These are phyloP conservation scores for Thereva nobilitata DNA, from an alignment of 2,888 invertebrate genomes.

Conservation along the genomic window DNA sequence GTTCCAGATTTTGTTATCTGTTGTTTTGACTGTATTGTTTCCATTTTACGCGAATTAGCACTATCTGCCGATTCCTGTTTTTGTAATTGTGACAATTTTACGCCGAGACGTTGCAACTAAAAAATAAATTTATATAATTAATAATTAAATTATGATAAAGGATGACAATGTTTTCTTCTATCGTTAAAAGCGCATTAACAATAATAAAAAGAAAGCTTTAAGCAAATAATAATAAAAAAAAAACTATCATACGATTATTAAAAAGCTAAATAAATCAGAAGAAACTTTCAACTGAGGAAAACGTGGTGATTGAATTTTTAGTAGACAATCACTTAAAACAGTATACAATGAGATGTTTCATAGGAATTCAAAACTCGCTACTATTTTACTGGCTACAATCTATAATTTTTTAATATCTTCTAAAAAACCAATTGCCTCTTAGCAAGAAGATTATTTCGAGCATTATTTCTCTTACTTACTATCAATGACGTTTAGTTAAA, in stretches of 20 bases:
- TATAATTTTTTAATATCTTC: too few species aligned
- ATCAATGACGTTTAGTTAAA: too few species aligned
- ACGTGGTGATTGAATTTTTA: too few species aligned
- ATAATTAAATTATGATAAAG: slow-evolving; percentile 10
- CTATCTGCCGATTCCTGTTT: slow-evolving; percentile 40
- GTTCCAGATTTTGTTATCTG: slow-evolving; percentile 22
- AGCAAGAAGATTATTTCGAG: too few species aligned
- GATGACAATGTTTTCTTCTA: background rate
- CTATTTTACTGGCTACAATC: too few species aligned
- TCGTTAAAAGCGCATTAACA: background rate
- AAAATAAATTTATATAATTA: slow-evolving; percentile 2
- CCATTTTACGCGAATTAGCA: slow-evolving; percentile 36
- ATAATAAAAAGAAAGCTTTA: slow-evolving; percentile 23
- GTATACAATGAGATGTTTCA: too few species aligned
- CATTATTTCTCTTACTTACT: too few species aligned
- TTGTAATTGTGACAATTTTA: slow-evolving; percentile 46
- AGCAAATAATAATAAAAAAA: slow-evolving; percentile 17
- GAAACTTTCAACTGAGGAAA: too few species aligned
- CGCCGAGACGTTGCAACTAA: slow-evolving; percentile 45
- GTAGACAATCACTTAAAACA: too few species aligned
- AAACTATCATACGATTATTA: background rate
- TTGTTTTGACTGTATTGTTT: slow-evolving; percentile 36
- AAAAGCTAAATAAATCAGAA: too few species aligned
- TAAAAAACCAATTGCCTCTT: too few species aligned
- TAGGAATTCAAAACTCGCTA: too few species aligned